Evolutionary conservation across 2,113 vertebrate genomes (phyloP).

Genomic region (Corvus hawaiiensis): DNA sequence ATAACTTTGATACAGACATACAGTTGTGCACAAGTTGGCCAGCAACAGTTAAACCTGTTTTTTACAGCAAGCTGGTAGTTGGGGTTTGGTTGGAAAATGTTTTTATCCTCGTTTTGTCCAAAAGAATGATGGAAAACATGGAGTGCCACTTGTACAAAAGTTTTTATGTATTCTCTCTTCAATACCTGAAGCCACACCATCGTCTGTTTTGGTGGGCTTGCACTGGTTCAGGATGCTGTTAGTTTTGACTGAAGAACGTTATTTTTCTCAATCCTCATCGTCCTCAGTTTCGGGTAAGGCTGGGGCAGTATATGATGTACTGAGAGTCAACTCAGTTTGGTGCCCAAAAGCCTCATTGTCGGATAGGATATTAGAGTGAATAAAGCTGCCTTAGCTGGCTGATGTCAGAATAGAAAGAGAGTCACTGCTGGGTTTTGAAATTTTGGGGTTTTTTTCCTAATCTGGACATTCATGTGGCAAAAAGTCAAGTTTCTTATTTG

Average conservation of each 20-base stretch:
- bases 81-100: neutral
- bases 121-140: rapidly evolving
- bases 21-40: neutral
- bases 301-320: rapidly evolving
- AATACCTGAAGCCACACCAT: neutral
- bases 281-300: neutral
- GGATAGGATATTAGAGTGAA: neutral
- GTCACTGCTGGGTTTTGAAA: neutral
- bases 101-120: neutral
- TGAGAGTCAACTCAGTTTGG: neutral
- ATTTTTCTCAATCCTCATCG: neutral
- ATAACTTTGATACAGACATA: neutral
- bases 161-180: neutral
- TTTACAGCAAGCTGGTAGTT: neutral
- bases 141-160: neutral
- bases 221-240: neutral
- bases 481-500: neutral
- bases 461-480: neutral
- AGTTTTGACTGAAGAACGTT: neutral
- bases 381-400: neutral
- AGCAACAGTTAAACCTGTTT: neutral
- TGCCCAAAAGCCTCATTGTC: neutral
- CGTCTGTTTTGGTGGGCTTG: rapidly evolving
- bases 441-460: rapidly evolving
- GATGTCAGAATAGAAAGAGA: neutral